Base-by-base conservation (phyloP, 1,140 invertebrate species). In the Tetragnatha versicolor region DNA sequence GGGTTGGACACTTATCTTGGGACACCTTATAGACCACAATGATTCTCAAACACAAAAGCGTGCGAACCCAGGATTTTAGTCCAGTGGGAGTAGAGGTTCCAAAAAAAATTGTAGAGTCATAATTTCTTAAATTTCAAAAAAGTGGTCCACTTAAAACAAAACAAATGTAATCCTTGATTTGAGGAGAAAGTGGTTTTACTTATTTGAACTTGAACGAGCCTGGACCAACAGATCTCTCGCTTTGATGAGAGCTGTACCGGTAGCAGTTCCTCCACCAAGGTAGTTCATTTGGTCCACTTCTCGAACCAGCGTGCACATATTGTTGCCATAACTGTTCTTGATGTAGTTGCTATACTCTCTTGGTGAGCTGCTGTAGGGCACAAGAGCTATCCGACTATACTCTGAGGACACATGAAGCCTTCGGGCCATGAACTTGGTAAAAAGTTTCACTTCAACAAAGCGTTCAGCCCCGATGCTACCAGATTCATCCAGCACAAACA, bases 401-500 rank as follows among this genome's bases (percentile, higher is more conserved):
- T 72, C 58, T 2, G 31, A 2, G n/a, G 78, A 55, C 7, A 79
- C 58, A 20, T 55, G 33, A 29, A 79, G 33, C 4, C 20, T 22
- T 4, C 69, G 42, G 12, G 47, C 68, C 29, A 45, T 45, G 33
- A 79, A 22, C n/a, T 79, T 25, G 0, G 66, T 55, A 17, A 73
- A 79, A 27, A 35, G 25, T 25, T 70, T 65, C 6, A 65, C 78
- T 27, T 53, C 35, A 31, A 14, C 7, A 49, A 63, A 79, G 3
- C 25, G 51, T n/a, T 22, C 12, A 3, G 58, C 27, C 22, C 68
- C 69, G 2, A 79, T 73, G 29, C 78, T 79, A 31, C 78, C 78
- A 9, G 78, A 79, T 66, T 79, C 78, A 35, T 79, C 78, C 35
- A 73, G 27, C 9, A 79, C 33, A 20, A 79, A 73, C 6, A 79